Evolutionary conservation across 2,797 vertebrate species (phyloP), one percentile per base, ranked within the genome.

Genomic region (Nannoperca obscura): DNA sequence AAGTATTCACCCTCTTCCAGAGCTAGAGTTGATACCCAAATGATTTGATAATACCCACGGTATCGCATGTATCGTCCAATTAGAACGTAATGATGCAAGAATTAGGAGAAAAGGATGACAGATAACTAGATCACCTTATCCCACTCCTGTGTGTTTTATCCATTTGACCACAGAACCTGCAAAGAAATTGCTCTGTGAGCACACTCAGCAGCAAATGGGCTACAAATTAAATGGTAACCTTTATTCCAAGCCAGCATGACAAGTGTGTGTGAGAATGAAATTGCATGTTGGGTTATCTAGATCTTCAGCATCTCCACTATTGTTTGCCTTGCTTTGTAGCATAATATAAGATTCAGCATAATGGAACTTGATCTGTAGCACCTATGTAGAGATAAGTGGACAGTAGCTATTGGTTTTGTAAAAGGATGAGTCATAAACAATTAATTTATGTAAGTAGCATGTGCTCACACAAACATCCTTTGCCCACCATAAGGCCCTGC

Each of bases 1-100:
- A 81, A 87, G 86, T 81, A 63, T 84, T 82, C 66, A 9, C 53
- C 65, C 46, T 86, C 71, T 86, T 87, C 74, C 78, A 78, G 30
- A 88, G 80, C 62, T 52, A 11, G 59, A 86, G 59, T 71, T 89
- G 77, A 87, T 85, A 82, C 52, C 34, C 82, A 90, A 92, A 92
- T 89, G 42, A 84, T 78, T 84, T 87, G 68, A 90, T 92, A 88
- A 90, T 89, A 82, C 86, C 89, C 87, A 82, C 1, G 90, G 81
- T 88, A 87, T 80, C 19, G 75, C 73, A 80, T 82, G 76, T 77
- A 86, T 81, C 52, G 8, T 90, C 88, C 88, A 82, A 92, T 93
- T 89, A 90, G 78, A 80, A 77, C 19, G 47, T 90, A 92, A 93
- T 92, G 90, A 89, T 74, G 81, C 81, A 85, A 80, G 84, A 83